These are phyloP conservation scores for Diploscapter pachys DNA, from an alignment of 1,140 invertebrate genomes.

Conservation along the genomic window DNA sequence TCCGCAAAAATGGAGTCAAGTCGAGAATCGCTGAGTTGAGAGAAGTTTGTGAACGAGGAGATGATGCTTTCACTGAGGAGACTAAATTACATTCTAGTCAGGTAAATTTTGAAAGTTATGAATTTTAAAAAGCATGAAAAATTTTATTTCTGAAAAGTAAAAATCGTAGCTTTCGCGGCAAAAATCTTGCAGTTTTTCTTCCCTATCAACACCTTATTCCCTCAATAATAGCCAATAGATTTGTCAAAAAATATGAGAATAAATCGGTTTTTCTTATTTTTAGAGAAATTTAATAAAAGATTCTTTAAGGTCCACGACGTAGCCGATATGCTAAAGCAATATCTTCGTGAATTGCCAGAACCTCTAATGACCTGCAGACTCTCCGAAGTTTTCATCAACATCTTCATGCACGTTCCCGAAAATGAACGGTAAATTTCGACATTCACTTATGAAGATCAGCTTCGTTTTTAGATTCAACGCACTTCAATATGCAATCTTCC, in stretches of 20 bases:
- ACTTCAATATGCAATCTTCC: slow-evolving; percentile 21
- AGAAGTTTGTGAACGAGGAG: slow-evolving; percentile 15
- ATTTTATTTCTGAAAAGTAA: neutral
- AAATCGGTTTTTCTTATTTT: no score
- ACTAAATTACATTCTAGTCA: slow-evolving; percentile 16
- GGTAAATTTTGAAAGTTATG: neutral
- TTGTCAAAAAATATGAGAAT: no score
- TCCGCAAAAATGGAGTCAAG: slow-evolving; percentile 37
- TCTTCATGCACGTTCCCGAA: slow-evolving; percentile 29
- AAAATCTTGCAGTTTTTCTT: no score
- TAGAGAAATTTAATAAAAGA: no score
- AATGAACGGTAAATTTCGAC: slow-evolving; percentile 1
- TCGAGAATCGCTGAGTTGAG: slow-evolving; percentile 29
- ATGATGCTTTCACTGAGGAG: slow-evolving; percentile 28
- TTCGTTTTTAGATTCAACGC: neutral
- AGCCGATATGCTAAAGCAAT: slow-evolving; percentile 35
- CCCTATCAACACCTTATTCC: no score
- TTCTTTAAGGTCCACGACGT: slow-evolving; percentile 22
- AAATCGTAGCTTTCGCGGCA: neutral
- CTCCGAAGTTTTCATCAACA: slow-evolving; percentile 24
- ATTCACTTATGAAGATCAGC: neutral
- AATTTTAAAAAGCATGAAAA: no score
- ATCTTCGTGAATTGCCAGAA: slow-evolving; percentile 31
- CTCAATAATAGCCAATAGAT: no score
- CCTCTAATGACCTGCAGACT: slow-evolving; percentile 29